A percentile compares a stretch with the other conserved stretches of the same genome.
phyloP scores from a whole-genome alignment of 2,888 invertebrate genomes.

The Merodon equestris region DNA sequence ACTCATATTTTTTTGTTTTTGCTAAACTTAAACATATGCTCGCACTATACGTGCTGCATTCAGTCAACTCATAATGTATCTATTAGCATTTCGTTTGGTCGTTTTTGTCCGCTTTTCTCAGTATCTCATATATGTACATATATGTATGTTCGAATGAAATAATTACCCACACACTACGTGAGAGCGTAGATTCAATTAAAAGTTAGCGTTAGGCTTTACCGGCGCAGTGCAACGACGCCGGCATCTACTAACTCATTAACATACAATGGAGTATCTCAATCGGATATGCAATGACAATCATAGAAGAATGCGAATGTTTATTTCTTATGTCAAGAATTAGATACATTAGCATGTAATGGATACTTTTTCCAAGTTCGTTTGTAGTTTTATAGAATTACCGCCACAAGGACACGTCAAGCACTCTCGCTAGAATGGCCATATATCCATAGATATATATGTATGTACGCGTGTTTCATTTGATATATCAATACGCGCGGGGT shows the following conservation, averaged over 20 bases:
- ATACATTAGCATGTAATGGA: conserved; percentile 63
- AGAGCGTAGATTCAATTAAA: conserved; percentile 47
- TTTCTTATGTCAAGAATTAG: conserved; percentile 37
- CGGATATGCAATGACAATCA: conserved; percentile 68
- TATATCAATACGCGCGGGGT: conserved; percentile 46
- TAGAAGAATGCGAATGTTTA: conserved; percentile 32
- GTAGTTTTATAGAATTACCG: conserved; percentile 37
- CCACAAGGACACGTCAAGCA: conserved; percentile 32
- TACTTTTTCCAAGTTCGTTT: conserved; percentile 47
- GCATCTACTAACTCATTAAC: conserved; percentile 51
- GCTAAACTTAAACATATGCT: conserved; percentile 54
- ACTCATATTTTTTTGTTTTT: conserved; percentile 17
- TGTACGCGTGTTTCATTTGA: conserved; percentile 14
- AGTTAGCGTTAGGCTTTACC: conserved; percentile 38
- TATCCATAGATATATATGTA: background rate
- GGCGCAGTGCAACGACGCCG: background rate
- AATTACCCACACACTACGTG: conserved; percentile 41
- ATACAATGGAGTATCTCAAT: conserved; percentile 69
- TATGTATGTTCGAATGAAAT: conserved; percentile 64
- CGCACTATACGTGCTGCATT: conserved; percentile 48
- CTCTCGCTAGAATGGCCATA: background rate
- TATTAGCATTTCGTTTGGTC: conserved; percentile 69
- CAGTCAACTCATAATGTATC: conserved; percentile 65
- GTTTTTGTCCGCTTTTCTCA: conserved; percentile 16
- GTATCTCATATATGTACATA: background rate